Evolutionary conservation across 2,113 vertebrate species (phyloP), one percentile per base, ranked within the genome.

Genomic region (Limanda limanda): DNA sequence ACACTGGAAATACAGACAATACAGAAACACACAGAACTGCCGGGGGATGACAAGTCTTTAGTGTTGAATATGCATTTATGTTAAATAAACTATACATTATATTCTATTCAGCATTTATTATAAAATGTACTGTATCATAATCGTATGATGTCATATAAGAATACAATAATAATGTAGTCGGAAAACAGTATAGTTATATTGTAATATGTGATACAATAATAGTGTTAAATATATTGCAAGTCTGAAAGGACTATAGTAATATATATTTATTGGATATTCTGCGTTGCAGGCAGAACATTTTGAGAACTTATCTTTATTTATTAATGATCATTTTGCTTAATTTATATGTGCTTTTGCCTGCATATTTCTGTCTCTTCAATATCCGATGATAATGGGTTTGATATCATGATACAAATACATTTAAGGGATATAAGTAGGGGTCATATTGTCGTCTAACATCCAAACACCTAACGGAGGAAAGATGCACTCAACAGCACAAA

Each of bases 1-100:
- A n/a, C 56, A 76, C 64, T 66, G 54, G 18, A 77, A 74, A 68
- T 10, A 37, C 35, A 37, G 9, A 37, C 15, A 27, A 76, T 31
- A 60, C 58, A 80, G 21, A 5, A 52, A 21, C 51, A 21, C 52
- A 21, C 24, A 57, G 20, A n/a, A 20, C 51, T 21, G 47, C 47
- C 18, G 20, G 51, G 51, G 3, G 45, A 48, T 5, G 14, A 17
- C 15, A 5, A 5, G 45, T 18, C 0, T 17, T 6, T 17, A 42
- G 40, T 42, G 40, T 12, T 12, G 40, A 42, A 42, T 42, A 13
- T 42, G 40, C 18, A 51, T 17, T 12, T 42, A 42, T 42, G 47
- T 51, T 15, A 51, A 51, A 52, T 18, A 52, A 17, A n/a, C 51
- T 18, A 48, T 48, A 48, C 4, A 48, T 18, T 17, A 15, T 18